Evolutionary conservation across 2,113 vertebrate species (phyloP).

Genomic region (Balaeniceps rex): DNA sequence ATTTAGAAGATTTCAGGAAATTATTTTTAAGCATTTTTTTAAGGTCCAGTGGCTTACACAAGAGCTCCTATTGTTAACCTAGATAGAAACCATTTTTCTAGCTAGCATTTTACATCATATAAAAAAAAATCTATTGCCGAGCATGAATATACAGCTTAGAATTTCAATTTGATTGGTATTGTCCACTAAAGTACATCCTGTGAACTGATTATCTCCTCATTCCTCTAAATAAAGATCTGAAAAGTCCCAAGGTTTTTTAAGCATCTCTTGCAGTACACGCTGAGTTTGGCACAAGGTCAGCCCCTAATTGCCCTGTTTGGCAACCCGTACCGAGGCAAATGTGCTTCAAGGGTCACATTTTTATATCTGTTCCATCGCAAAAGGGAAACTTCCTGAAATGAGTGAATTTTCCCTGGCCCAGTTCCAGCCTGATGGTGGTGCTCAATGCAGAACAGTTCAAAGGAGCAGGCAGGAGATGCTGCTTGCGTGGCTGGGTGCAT

Average conservation of each 20-base stretch:
- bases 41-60: neutral
- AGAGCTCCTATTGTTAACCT: constrained; percentile 11
- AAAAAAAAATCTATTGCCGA: neutral
- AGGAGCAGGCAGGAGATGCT: neutral
- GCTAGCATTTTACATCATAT: neutral
- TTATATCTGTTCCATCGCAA: neutral
- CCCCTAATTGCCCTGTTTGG: neutral
- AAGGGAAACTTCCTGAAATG: neutral
- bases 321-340: neutral
- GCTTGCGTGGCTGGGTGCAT: accelerated
- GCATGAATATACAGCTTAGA: neutral
- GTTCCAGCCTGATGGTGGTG: neutral
- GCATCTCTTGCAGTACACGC: neutral
- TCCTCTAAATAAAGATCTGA: neutral
- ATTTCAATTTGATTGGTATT: neutral
- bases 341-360: neutral
- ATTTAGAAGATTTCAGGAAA: neutral
- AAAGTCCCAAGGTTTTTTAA: neutral
- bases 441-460: accelerated
- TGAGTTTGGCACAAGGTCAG: neutral
- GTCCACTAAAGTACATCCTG: neutral
- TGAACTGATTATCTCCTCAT: neutral
- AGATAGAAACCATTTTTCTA: constrained; percentile 5
- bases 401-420: neutral
- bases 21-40: neutral